phyloP scores from a whole-genome alignment of 2,888 invertebrate species.

The Vanessa cardui region DNA sequence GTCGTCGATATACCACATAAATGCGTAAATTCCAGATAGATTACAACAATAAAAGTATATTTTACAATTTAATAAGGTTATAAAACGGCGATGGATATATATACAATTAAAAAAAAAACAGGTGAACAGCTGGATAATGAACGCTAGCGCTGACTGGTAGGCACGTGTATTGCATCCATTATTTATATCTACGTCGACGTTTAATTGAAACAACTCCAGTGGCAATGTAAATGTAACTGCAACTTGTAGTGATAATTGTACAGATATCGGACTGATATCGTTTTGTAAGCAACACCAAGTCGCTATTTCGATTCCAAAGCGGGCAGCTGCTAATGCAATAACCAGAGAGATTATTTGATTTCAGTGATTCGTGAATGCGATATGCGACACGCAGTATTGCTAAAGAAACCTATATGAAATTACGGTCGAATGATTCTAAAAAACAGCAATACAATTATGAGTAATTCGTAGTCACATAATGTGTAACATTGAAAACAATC shows the following conservation, averaged over 20 bases:
- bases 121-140: constrained; percentile 25
- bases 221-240: constrained; percentile 32
- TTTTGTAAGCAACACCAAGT: constrained; percentile 33
- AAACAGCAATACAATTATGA: neutral
- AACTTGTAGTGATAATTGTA: constrained; percentile 33
- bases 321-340: constrained; percentile 23
- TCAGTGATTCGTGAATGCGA: constrained; percentile 30
- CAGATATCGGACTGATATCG: constrained; percentile 29
- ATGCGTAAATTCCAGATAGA: too few species aligned
- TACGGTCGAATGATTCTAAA: neutral
- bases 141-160: constrained; percentile 25
- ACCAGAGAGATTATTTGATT: constrained; percentile 29
- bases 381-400: constrained; percentile 33
- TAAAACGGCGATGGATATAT: neutral
- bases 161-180: constrained; percentile 32
- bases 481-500: neutral
- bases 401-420: constrained; percentile 21
- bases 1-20: neutral
- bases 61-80: neutral
- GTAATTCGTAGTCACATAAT: neutral
- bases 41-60: too few species aligned
- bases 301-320: constrained; percentile 28
- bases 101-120: constrained; percentile 11
- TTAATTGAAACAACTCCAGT: constrained; percentile 34
- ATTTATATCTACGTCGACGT: constrained; percentile 25